Evolutionary conservation across 2,113 vertebrate genomes (phyloP), one percentile per base, ranked within the genome.

Genomic region (Lamprotornis superbus): DNA sequence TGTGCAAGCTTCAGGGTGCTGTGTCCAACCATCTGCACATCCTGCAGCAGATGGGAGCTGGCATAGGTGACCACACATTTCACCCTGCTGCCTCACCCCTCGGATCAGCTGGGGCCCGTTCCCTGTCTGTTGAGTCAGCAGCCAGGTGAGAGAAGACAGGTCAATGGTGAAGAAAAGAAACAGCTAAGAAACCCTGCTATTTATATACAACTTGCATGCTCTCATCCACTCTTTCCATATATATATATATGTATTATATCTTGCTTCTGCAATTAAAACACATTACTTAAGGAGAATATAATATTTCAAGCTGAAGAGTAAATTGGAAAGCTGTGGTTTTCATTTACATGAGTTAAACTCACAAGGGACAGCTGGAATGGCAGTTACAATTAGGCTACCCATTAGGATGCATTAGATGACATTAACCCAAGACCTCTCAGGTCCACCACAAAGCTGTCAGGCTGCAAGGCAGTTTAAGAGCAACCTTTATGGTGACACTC

Each of bases 351-450:
- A 94, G 90, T 92, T 95, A 96, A 97, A 95, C 47, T 60, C 96
- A 91, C 96, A 90, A 73, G 95, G 94, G 97, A 94, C 69, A 95
- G 83, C 89, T 94, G 95, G 93, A 96, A 96, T 90, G 82, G 94
- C 95, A 97, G 95, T 91, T 94, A 94, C 90, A 97, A 97, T 97
- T 95, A 97, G 84, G 89, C 87, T 95, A 39, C 87, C 73, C 89
- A 97, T 97, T 97, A 95, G 93, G 90, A 96, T 93, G 95, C 94
- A 96, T 96, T 97, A 97, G 93, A 96, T 87, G 86, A 96, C 95
- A 96, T 97, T 97, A 97, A 96, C 94, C 97, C 96, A 95, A 93
- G 97, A 94, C 95, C 90, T 95, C 93, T 94, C 87, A 59, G 89
- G 93, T 97, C 95, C 84, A 97, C 90, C 52, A 23, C 92, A 96